Evolutionary conservation across 2,888 invertebrate genomes (phyloP).

Genomic region (Heteropelma amictum): DNA sequence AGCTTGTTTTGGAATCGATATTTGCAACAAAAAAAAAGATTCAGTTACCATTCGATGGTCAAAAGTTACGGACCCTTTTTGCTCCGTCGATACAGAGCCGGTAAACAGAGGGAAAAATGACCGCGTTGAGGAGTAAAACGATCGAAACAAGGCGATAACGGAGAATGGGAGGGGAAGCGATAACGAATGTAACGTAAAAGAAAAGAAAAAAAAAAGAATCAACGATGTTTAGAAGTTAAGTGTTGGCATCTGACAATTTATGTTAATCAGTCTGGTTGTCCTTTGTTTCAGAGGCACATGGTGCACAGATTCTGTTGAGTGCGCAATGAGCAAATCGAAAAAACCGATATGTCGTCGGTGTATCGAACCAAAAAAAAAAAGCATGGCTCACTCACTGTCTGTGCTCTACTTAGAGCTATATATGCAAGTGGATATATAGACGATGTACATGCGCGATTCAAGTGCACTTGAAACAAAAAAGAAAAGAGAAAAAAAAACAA

Average conservation of each 20-base stretch:
- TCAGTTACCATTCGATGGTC: too few relatives aligned
- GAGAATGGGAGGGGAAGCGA: conserved; percentile 42
- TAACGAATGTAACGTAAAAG: conserved; percentile 43
- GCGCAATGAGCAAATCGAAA: conserved; percentile 74
- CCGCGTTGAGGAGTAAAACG: conserved; percentile 67
- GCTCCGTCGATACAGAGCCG: not conserved
- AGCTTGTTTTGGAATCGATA: too few relatives aligned
- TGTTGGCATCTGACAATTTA: conserved; percentile 75
- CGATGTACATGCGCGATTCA: conserved; percentile 67
- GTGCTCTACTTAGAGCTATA: conserved; percentile 72
- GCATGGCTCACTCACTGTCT: conserved; percentile 77
- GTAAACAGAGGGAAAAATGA: conserved; percentile 14
- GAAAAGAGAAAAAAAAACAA: conserved; percentile 43
- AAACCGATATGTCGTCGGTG: conserved; percentile 67
- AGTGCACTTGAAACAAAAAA: conserved; percentile 55
- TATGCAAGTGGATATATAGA: conserved; percentile 70
- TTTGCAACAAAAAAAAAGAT: too few relatives aligned
- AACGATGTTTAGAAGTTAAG: conserved; percentile 62
- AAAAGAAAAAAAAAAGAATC: too few relatives aligned
- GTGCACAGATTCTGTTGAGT: conserved; percentile 77
- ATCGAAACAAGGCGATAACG: conserved; percentile 4
- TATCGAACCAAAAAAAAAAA: conserved; percentile 54
- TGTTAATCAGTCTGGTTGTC: conserved; percentile 80
- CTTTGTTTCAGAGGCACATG: conserved; percentile 92
- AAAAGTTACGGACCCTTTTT: not conserved